Conservation (phyloP, 2,797 vertebrate species). For the Poeciliopsis paucimaculata region DNA sequence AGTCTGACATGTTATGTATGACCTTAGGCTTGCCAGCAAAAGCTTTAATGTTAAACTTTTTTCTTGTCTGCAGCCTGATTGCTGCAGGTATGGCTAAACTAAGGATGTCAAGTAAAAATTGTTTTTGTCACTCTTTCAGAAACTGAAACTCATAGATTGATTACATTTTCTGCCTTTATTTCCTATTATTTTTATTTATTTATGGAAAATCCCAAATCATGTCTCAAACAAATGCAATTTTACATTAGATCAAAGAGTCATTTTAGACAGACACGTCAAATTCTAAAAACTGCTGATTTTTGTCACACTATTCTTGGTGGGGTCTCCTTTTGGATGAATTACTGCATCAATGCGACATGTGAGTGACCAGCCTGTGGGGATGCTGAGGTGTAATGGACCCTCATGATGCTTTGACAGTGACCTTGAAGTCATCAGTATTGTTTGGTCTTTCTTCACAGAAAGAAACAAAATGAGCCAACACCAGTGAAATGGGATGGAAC, state of each 20-base stretch:
- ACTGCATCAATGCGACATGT: not conserved
- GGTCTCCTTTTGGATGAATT: not conserved
- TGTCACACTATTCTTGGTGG: not conserved
- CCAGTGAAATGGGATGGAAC: not conserved
- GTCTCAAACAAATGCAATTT: not conserved
- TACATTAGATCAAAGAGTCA: not conserved
- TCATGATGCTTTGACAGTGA: not conserved
- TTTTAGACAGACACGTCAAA: not conserved
- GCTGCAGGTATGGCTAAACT: not conserved
- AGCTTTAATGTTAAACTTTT: conserved; percentile 1
- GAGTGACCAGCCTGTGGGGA: not conserved
- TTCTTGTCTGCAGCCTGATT: not conserved
- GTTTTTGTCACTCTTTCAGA: not conserved
- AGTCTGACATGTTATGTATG: conserved; percentile 9
- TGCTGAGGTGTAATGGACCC: not conserved
- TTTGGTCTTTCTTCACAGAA: not conserved
- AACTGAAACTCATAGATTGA: not conserved
- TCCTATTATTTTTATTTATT: not conserved
- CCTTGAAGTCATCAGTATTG: not conserved
- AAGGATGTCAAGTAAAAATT: not conserved
- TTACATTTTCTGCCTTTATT: not conserved
- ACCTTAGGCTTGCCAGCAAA: conserved; percentile 12
- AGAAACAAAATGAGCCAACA: not conserved
- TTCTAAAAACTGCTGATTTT: not conserved
- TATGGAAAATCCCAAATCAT: not conserved